phyloP scores from a whole-genome alignment of 1,140 invertebrate genomes.

The Oreohelix idahoensis region DNA sequence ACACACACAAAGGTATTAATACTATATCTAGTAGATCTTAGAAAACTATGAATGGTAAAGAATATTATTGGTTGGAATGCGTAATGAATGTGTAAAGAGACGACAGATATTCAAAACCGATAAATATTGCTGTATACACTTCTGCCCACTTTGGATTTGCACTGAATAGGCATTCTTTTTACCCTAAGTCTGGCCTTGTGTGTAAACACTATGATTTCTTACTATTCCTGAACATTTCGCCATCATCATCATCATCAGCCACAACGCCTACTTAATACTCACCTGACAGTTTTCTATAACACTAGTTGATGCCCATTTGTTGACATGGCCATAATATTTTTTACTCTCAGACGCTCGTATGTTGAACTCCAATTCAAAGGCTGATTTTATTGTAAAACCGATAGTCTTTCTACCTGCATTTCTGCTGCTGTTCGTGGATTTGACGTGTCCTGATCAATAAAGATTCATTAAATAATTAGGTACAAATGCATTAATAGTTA shows the following conservation, averaged over 20 bases:
- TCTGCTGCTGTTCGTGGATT: slow-evolving; percentile 18
- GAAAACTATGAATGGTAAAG: too few relatives aligned
- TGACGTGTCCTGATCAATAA: background rate
- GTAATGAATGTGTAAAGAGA: too few relatives aligned
- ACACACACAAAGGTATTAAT: too few relatives aligned
- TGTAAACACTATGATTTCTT: background rate
- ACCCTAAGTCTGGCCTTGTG: too few relatives aligned
- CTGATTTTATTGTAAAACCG: slow-evolving; percentile 21
- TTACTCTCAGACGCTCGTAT: slow-evolving; percentile 16
- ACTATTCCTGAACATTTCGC: background rate
- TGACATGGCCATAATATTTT: background rate
- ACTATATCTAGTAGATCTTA: too few relatives aligned
- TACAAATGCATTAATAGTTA: too few relatives aligned
- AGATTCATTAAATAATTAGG: background rate
- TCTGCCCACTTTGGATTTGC: too few relatives aligned
- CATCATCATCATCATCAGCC: background rate
- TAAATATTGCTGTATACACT: too few relatives aligned
- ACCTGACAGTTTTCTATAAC: background rate
- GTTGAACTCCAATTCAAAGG: slow-evolving; percentile 35
- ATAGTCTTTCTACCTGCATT: slow-evolving; percentile 6
- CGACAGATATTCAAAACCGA: too few relatives aligned
- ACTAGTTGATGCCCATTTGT: background rate
- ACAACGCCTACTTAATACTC: background rate
- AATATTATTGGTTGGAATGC: too few relatives aligned
- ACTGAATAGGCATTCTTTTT: too few relatives aligned